Percentiles rank a stretch among this genome's conserved stretches.
Evolutionary conservation across 2,888 invertebrate species (phyloP).

Genomic region (Protula sp.): DNA sequence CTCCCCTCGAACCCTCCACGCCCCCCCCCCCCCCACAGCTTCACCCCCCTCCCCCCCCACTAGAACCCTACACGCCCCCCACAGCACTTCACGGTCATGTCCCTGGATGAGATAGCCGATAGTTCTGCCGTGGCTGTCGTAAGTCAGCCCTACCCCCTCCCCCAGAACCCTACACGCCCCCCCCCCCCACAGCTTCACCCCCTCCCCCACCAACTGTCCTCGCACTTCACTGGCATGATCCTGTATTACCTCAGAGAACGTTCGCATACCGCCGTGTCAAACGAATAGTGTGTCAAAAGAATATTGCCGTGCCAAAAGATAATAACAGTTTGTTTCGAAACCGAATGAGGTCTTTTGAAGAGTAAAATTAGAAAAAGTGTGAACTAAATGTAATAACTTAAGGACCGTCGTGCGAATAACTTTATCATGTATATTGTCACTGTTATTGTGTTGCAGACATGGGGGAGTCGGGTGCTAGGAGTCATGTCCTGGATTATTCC

Average conservation of each 20-base stretch:
- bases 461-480: constrained; percentile 23
- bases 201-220: background rate
- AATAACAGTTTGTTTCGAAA: too few species aligned
- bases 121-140: constrained; percentile 78
- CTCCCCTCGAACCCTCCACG: background rate
- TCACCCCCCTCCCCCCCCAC: background rate
- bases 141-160: constrained; percentile 41
- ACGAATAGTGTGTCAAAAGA: background rate
- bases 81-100: constrained; percentile 68
- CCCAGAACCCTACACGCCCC: background rate
- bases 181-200: too few species aligned
- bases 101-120: constrained; percentile 66
- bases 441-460: constrained; percentile 19
- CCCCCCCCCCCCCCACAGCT: too few species aligned
- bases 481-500: constrained; percentile 26
- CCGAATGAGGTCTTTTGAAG: too few species aligned
- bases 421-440: too few species aligned
- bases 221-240: constrained; percentile 70
- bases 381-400: too few species aligned
- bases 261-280: constrained; percentile 36
- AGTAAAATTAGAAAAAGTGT: too few species aligned
- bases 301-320: too few species aligned
- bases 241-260: constrained; percentile 68
- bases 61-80: background rate
- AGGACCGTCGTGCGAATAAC: too few species aligned